These are phyloP conservation scores for Poicephalus meyeri DNA, from an alignment of 2,113 vertebrate species.

Conservation along the genomic window DNA sequence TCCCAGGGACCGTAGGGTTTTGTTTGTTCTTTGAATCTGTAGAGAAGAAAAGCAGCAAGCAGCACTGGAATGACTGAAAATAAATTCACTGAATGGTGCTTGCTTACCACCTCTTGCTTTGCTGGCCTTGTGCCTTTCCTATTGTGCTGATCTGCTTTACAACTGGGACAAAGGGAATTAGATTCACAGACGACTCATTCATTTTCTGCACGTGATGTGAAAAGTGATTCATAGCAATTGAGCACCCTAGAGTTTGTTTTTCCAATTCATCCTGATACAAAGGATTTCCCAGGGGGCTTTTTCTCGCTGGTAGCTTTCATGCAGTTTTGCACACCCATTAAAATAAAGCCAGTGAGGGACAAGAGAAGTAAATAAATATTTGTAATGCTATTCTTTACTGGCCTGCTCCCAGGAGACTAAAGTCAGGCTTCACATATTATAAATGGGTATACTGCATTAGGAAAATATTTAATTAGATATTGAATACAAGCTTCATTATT, in stretches of 20 bases:
- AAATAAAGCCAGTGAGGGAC: slow-evolving; percentile 17
- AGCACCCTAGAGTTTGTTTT: slow-evolving; percentile 42
- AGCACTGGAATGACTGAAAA: background rate
- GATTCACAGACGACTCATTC: slow-evolving; percentile 34
- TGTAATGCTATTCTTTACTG: slow-evolving; percentile 50
- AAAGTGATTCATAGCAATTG: slow-evolving; percentile 28
- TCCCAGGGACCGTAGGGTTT: background rate
- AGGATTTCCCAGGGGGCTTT: slow-evolving; percentile 11
- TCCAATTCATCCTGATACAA: slow-evolving; percentile 43
- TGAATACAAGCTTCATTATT: background rate
- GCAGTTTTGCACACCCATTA: slow-evolving; percentile 15
- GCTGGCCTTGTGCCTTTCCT: slow-evolving; percentile 51
- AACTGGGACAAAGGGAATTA: slow-evolving; percentile 59
- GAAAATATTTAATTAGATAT: slow-evolving; percentile 45
- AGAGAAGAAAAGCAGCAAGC: slow-evolving; percentile 35
- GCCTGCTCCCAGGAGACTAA: slow-evolving; percentile 13
- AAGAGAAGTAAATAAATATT: slow-evolving; percentile 45
- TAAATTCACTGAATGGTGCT: slow-evolving; percentile 22
- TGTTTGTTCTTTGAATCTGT: slow-evolving; percentile 36
- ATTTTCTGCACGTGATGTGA: slow-evolving; percentile 25
- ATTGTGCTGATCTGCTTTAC: slow-evolving; percentile 42
- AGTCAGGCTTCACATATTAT: slow-evolving; percentile 5
- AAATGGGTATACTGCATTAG: background rate
- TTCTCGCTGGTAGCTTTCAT: slow-evolving; percentile 9
- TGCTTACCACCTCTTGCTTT: slow-evolving; percentile 48